Evolutionary conservation across 2,797 vertebrate species (phyloP), one percentile per base, ranked within the genome.

Genomic region (Tragelaphus oryx): DNA sequence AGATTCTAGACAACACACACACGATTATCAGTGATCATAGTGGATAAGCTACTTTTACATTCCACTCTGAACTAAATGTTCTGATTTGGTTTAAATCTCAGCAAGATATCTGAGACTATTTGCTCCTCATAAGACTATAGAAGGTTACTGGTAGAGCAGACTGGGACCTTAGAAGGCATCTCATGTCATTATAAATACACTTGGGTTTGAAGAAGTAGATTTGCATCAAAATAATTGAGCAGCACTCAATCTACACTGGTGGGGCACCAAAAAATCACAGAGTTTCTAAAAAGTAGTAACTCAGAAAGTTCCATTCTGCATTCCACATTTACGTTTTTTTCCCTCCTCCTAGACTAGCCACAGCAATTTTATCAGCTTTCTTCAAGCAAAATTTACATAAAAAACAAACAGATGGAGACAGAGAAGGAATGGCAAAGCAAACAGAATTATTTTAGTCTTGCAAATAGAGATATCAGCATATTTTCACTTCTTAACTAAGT

Each of bases 341-440:
- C 8, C 17, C 3, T 78, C 79, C 57, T 54, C 41, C 41, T 92
- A 82, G 71, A 83, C 54, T 93, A 83, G 28, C 65, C 52, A 57
- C 44, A 87, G 60, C n/a, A 75, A 76, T 87, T 41, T 84, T 5
- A 81, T 86, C 83, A 71, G 50, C 81, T 54, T 84, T 86, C 65
- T 91, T 76, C 83, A 16, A 86, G n/a, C 33, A 83, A 33, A 60
- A 85, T 92, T 88, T 96, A 79, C 94, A 83, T 85, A 90, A 80
- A 94, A 84, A 88, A 22, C 85, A 86, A 96, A 76, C 48, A 46
- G 46, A 91, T 83, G 82, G 46, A 50, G 75, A 78, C 24, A 50
- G 81, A 93, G 71, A 78, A 87, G 44, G 24, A 85, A 54, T 52
- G 87, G 74, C 54, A 57, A 84, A 95, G 78, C 41, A 87, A 71